Conservation (phyloP, 2,888 invertebrate genomes). For the Saturnia pavonia region DNA sequence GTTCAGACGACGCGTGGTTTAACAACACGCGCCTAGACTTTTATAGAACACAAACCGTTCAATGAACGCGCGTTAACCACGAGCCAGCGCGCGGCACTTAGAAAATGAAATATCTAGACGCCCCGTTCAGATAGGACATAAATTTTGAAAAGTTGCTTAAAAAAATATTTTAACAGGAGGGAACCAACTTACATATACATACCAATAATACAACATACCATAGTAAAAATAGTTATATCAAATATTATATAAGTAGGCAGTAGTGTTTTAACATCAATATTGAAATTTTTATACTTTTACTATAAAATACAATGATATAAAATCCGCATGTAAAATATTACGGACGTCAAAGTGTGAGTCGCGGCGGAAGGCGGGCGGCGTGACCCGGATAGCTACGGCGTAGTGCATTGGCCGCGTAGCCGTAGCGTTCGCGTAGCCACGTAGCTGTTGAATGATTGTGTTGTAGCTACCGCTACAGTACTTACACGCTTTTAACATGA, state of each 20-base stretch:
- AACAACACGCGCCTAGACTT: too few species aligned
- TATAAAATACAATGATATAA: conserved; percentile 17
- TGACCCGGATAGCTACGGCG: conserved; percentile 73
- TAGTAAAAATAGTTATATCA: conserved; percentile 1
- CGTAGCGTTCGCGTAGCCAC: conserved; percentile 20
- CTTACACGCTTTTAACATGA: conserved; percentile 1
- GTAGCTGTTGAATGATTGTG: conserved; percentile 7
- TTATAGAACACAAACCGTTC: too few species aligned
- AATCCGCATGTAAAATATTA: conserved; percentile 14
- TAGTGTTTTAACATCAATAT: conserved; percentile 14
- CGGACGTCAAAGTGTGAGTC: not conserved
- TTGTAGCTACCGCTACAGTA: not conserved
- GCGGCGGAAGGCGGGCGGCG: conserved; percentile 22
- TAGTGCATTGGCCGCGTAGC: conserved; percentile 67
- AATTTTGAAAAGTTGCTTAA: not conserved
- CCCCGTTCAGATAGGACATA: too few species aligned
- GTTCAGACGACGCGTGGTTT: too few species aligned
- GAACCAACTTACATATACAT: too few species aligned
- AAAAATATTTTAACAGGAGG: too few species aligned
- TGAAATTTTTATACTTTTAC: conserved; percentile 18
- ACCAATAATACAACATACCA: too few species aligned
- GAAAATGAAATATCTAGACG: too few species aligned
- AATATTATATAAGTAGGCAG: not conserved
- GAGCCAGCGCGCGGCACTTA: too few species aligned
- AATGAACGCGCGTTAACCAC: too few species aligned